Evolutionary conservation across 1,140 invertebrate genomes (phyloP).

Genomic region (Drosophila obscura): DNA sequence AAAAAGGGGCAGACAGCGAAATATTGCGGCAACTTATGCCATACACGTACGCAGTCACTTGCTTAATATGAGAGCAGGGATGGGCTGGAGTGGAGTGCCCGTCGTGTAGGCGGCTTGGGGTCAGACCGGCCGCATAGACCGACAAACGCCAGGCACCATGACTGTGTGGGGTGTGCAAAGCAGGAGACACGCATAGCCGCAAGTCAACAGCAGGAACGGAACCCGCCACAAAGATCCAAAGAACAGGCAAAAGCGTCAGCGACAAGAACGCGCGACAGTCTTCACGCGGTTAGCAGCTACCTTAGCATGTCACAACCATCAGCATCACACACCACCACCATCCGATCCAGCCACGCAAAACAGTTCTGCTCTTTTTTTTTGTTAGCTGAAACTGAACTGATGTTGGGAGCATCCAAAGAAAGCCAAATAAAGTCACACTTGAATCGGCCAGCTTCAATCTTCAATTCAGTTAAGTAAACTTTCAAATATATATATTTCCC

Average conservation of each 20-base stretch:
- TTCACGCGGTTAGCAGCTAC: conserved; percentile 6
- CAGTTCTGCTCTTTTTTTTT: no score
- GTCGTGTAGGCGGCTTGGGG: conserved; percentile 16
- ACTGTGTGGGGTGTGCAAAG: background rate
- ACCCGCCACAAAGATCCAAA: background rate
- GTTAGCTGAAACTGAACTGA: no score
- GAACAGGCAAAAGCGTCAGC: background rate
- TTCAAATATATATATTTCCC: no score
- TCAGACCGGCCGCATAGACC: conserved; percentile 52
- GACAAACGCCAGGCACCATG: conserved; percentile 46
- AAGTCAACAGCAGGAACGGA: conserved; percentile 57
- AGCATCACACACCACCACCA: no score
- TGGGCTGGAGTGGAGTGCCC: conserved; percentile 24
- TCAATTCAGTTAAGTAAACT: no score
- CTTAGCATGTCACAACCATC: conserved; percentile 1
- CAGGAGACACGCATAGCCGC: conserved; percentile 43
- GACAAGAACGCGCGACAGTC: conserved; percentile 20
- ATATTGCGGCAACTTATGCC: conserved; percentile 75
- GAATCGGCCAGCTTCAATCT: no score
- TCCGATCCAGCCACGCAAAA: no score
- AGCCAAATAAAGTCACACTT: no score
- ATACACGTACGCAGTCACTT: conserved; percentile 68
- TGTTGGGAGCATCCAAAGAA: no score
- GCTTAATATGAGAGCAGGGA: conserved; percentile 71
- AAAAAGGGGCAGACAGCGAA: conserved; percentile 37